Conservation (phyloP, 2,113 vertebrate genomes). For the Camelus dromedarius region DNA sequence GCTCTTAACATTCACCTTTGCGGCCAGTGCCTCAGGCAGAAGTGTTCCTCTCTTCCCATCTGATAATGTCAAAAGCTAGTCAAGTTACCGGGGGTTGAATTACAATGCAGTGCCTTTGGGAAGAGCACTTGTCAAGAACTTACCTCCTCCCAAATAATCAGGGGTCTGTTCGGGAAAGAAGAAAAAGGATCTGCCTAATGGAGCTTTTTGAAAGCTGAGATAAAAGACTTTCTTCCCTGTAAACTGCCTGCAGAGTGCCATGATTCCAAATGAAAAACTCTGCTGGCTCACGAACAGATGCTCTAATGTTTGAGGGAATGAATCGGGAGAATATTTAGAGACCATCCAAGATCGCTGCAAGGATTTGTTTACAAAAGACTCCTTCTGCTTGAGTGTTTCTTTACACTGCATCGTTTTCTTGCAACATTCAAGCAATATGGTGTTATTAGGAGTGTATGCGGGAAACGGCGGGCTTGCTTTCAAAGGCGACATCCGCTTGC, state of each 20-base stretch:
- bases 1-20: neutral
- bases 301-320: constrained; percentile 64
- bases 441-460: neutral
- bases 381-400: neutral
- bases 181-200: constrained; percentile 61
- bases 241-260: constrained; percentile 42
- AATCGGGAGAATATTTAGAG: constrained; percentile 50
- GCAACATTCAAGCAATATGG: neutral
- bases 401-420: neutral
- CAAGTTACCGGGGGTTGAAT: constrained; percentile 26
- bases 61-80: constrained; percentile 39
- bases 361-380: constrained; percentile 37
- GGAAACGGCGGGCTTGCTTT: neutral
- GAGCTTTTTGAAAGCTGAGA: constrained; percentile 68
- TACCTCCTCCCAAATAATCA: constrained; percentile 63
- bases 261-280: constrained; percentile 64
- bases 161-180: constrained; percentile 57
- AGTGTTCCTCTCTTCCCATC: constrained; percentile 7
- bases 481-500: neutral
- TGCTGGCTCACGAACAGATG: constrained; percentile 64
- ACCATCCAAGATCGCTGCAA: constrained; percentile 25
- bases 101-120: constrained; percentile 41
- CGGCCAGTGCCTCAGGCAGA: neutral
- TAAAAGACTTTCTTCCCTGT: constrained; percentile 51
- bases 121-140: constrained; percentile 68